phyloP scores from a whole-genome alignment of 2,797 vertebrate genomes.

The Kryptolebias ocellatus region DNA sequence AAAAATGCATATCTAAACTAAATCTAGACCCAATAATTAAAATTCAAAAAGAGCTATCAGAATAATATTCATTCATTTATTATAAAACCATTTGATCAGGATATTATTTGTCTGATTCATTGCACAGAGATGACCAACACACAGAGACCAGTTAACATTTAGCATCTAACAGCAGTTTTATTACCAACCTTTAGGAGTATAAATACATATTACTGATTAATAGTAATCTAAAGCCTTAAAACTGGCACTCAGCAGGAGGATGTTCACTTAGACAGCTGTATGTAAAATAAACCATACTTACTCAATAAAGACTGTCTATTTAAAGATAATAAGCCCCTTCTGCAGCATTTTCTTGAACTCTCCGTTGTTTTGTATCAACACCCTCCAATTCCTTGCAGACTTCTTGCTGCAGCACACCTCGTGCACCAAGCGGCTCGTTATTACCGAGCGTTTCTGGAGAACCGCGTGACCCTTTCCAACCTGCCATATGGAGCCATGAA shows the following conservation, averaged over 20 bases:
- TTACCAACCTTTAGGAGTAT: not conserved
- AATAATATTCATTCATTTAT: too few relatives aligned
- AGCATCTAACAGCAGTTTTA: too few relatives aligned
- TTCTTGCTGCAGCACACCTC: not conserved
- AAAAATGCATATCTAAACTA: too few relatives aligned
- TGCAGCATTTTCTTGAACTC: not conserved
- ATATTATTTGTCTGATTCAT: not conserved
- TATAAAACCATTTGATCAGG: too few relatives aligned
- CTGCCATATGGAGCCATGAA: constrained; percentile 55
- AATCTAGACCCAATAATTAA: too few relatives aligned
- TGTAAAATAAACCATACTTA: not conserved
- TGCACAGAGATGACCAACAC: not conserved
- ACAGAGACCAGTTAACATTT: not conserved
- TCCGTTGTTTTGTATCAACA: not conserved
- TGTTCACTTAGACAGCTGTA: not conserved
- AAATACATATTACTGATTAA: not conserved
- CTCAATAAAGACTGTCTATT: not conserved
- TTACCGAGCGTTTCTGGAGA: constrained; percentile 2
- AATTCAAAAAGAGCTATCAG: too few relatives aligned
- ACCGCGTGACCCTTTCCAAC: constrained; percentile 17
- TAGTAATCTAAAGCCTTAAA: not conserved
- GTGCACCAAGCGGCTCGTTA: constrained; percentile 17
- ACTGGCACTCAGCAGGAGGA: not conserved
- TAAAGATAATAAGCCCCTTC: not conserved
- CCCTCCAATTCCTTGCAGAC: constrained; percentile 5